Evolutionary conservation across 2,888 invertebrate species (phyloP), one percentile per base, ranked within the genome.

Genomic region (Caenorhabditis sulstoni): DNA sequence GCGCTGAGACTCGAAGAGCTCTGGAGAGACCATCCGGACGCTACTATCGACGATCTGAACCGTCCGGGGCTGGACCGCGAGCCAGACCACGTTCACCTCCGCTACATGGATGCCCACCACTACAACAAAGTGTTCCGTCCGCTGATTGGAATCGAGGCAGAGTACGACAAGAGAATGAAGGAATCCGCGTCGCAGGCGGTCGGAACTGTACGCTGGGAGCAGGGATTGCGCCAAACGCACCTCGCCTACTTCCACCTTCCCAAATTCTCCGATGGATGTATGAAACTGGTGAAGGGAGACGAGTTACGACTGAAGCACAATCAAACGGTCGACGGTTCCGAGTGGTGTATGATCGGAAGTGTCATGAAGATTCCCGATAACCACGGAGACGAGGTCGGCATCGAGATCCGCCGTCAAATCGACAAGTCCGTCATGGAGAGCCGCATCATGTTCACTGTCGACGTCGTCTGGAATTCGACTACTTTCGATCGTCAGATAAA

Each of bases 251-350:
- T 99, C 91, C 95, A 95, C 64, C 92, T 99, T 64, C 96, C 97
- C 3, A 97, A 97, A 92, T 96, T 97, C 2, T 96, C 97, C 90
- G 97, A 97, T 75, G 93, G 93, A 92, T 88, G 89, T 90, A 97
- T 98, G 96, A 96, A 97, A 90, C 92, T 99, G 65, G 98, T 99
- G 97, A 97, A 97, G 90, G 99, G 99, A 8, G 99, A 99, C 92
- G 99, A 99, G 91, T 91, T 99, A 66, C 93, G 96, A 87, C 92
- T 99, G 85, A 87, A 86, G 39, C 94, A 97, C 88, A 96, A 91
- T 78, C 85, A 85, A 44, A 87, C 87, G 1, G 77, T 87, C n/a
- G 84, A 86, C 47, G 88, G 87, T 7, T 79, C 71, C 11, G 86
- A 87, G 0, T 99, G 99, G 99, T 94, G 94, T n/a, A 96, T 96